Evolutionary conservation across 2,113 vertebrate genomes (phyloP), one percentile per base, ranked within the genome.

Genomic region (Oryzias melastigma): DNA sequence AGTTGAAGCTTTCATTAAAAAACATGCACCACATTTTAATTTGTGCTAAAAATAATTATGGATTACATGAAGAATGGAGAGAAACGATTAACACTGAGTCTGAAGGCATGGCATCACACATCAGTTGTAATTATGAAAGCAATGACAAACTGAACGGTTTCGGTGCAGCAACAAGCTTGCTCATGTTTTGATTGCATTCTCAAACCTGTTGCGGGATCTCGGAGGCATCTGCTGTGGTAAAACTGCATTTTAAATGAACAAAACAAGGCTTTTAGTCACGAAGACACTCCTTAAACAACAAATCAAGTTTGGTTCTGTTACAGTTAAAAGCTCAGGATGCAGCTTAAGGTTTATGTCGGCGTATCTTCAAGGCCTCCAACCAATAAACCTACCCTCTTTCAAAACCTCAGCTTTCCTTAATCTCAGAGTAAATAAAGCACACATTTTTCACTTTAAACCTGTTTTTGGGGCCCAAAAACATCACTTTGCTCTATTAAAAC

Each of bases 241-340:
- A 4, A 29, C 27, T 29, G 58, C 29, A 47, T 71, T 69, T 58
- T 48, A 56, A 72, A 72, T 72, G 14, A 70, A 42, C 43, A 42
- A 7, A 46, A 48, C 25, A 20, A 29, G 35, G 58, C 27, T 10
- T 54, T 49, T 53, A 70, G 70, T 75, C 14, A 53, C 20, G 16
- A 46, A 53, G 43, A 46, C 15, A 25, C 29, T 51, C 62, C 69
- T 52, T 62, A 16, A 73, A 52, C 25, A 12, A 35, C 10, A 12
- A 35, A 35, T 35, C 35, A 35, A 35, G 35, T 35, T 35, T 12
- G 35, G 35, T 35, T 35, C 18, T 40, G 16, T 43, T 62, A 20
- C 13, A 27, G 43, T 40, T 48, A 17, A 53, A 53, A 35, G 15
- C 14, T 53, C 13, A 53, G 27, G 17, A 53, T 17, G 13, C 16